Evolutionary conservation across 2,113 vertebrate genomes (phyloP).

Genomic region (Capricornis sumatraensis): DNA sequence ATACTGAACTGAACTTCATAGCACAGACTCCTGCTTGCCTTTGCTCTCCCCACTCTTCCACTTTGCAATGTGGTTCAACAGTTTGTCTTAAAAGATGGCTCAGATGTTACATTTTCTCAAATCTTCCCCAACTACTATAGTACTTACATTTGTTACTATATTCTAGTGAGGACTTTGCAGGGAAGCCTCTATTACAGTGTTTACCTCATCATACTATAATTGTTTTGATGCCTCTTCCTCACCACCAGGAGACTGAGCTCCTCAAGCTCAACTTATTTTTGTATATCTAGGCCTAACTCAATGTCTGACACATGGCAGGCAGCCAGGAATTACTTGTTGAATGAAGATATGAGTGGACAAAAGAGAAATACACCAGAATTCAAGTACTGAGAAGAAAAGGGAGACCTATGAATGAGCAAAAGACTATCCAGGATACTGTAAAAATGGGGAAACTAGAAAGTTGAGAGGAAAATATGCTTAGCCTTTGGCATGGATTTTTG

Average conservation of each 20-base stretch:
- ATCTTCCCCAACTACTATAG: not conserved
- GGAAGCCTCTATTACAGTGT: not conserved
- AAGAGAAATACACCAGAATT: not conserved
- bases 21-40: not conserved
- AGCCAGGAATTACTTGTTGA: not conserved
- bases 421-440: not conserved
- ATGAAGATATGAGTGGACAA: not conserved
- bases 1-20: not conserved
- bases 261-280: not conserved
- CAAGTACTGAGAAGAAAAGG: not conserved
- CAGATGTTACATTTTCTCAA: not conserved
- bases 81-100: not conserved
- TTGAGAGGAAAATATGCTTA: not conserved
- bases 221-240: not conserved
- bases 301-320: not conserved
- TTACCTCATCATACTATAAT: not conserved
- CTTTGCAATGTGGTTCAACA: not conserved
- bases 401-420: not conserved
- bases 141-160: not conserved
- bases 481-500: not conserved
- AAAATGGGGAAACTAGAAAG: not conserved
- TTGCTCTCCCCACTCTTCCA: not conserved
- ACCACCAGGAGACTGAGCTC: not conserved
- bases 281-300: not conserved
- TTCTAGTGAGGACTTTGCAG: not conserved